A percentile compares a stretch with the other conserved stretches of the same genome.
These are phyloP conservation scores for Sebastes oblongus DNA, from an alignment of 2,797 vertebrate species.

Conservation along the genomic window DNA sequence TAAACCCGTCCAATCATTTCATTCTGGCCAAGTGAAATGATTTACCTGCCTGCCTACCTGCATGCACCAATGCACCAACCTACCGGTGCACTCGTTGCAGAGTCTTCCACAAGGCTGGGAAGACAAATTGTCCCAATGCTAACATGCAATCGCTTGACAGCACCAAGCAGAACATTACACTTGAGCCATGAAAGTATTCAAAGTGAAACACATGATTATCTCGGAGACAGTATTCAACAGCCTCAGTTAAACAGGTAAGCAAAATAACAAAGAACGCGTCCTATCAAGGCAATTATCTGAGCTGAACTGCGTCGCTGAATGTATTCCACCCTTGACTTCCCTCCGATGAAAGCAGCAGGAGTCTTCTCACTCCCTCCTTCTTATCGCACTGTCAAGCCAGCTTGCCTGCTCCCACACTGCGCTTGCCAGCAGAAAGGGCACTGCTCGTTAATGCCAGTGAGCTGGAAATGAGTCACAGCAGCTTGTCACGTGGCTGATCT, in stretches of 20 bases:
- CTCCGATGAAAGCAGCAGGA: constrained; percentile 72
- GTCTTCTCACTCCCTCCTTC: constrained; percentile 65
- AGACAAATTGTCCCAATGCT: no score
- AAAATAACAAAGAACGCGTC: constrained; percentile 58
- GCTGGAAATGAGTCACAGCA: constrained; percentile 78
- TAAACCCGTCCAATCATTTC: no score
- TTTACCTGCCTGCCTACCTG: no score
- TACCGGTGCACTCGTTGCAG: no score
- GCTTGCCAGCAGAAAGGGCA: constrained; percentile 73
- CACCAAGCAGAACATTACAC: background rate
- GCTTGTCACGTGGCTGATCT: constrained; percentile 68
- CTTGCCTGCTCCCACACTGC: constrained; percentile 68
- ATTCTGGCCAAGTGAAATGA: no score
- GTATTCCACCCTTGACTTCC: constrained; percentile 67
- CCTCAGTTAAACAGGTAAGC: constrained; percentile 60
- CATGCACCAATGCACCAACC: no score
- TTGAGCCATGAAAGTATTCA: background rate
- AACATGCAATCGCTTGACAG: background rate
- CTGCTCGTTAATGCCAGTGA: constrained; percentile 77
- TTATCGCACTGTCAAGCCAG: constrained; percentile 68
- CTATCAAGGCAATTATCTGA: constrained; percentile 69
- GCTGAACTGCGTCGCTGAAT: constrained; percentile 34
- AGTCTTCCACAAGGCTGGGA: no score
- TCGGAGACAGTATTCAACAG: constrained; percentile 32
- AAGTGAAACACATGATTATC: constrained; percentile 29